A percentile compares a stretch with the other conserved stretches of the same genome.
Evolutionary conservation across 37 sponge, comb jelly and placozoan species (phyloP).

Genomic region (Mnemiopsis leidyi): DNA sequence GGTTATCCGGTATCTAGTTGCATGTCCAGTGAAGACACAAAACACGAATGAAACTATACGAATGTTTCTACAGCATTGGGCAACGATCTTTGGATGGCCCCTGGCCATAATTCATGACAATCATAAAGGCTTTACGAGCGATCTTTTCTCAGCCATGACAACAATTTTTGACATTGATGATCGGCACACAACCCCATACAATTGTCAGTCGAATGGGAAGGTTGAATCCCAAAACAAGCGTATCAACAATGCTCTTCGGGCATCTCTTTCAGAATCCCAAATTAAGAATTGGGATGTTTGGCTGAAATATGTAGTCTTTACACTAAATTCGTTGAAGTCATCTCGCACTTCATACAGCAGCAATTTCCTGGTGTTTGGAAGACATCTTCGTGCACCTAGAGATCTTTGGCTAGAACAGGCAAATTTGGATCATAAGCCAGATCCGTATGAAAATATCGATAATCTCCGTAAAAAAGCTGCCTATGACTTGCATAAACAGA

Average conservation of each 20-base stretch:
- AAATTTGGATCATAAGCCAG: neutral
- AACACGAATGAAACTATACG: neutral
- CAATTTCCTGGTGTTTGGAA: conserved; percentile 6
- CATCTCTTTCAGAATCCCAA: neutral
- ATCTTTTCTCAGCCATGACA: neutral
- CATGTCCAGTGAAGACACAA: neutral
- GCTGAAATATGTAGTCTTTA: neutral
- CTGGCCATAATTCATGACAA: neutral
- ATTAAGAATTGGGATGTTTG: neutral
- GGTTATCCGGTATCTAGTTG: neutral
- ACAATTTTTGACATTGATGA: neutral
- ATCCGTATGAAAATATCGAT: neutral
- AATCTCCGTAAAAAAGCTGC: neutral
- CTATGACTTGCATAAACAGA: neutral
- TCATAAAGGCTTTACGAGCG: neutral
- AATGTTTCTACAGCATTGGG: neutral
- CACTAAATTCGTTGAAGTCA: neutral
- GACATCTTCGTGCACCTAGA: neutral
- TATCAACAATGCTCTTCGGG: neutral
- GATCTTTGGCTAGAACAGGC: neutral
- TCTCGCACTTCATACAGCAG: neutral
- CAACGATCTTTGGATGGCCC: neutral
- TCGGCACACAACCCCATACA: neutral
- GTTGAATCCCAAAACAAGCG: neutral
- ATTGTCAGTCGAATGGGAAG: neutral